These are phyloP conservation scores for Elegia similella DNA, from an alignment of 2,888 invertebrate species.

Conservation along the genomic window DNA sequence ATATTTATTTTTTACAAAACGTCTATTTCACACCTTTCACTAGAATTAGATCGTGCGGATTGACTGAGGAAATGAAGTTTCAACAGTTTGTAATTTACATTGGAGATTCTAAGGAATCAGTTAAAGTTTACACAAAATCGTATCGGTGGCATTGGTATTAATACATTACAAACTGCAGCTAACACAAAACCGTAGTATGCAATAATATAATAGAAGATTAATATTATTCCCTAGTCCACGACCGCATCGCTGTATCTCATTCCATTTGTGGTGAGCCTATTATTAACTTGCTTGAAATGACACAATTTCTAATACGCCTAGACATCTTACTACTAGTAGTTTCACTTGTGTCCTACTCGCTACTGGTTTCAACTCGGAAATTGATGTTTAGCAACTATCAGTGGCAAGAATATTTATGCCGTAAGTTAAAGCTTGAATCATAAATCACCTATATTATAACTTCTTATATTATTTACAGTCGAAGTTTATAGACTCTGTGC, in stretches of 20 bases:
- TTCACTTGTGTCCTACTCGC: not conserved
- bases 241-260: not conserved
- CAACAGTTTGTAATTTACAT: too few relatives aligned
- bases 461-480: too few relatives aligned
- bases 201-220: not conserved
- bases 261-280: not conserved
- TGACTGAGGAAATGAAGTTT: too few relatives aligned
- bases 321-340: not conserved
- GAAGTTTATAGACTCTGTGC: too few relatives aligned
- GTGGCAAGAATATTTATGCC: not conserved
- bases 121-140: too few relatives aligned
- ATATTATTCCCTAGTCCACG: not conserved
- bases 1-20: too few relatives aligned
- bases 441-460: too few relatives aligned
- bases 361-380: not conserved
- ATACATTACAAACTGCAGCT: not conserved
- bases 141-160: too few relatives aligned
- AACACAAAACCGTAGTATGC: not conserved
- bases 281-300: slow-evolving; percentile 10
- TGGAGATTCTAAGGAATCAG: too few relatives aligned
- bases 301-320: slow-evolving; percentile 10
- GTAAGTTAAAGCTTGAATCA: not conserved
- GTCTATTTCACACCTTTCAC: too few relatives aligned
- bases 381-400: not conserved
- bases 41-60: too few relatives aligned